phyloP scores from a whole-genome alignment of 1,140 invertebrate genomes.

The Drosophila ironensis region DNA sequence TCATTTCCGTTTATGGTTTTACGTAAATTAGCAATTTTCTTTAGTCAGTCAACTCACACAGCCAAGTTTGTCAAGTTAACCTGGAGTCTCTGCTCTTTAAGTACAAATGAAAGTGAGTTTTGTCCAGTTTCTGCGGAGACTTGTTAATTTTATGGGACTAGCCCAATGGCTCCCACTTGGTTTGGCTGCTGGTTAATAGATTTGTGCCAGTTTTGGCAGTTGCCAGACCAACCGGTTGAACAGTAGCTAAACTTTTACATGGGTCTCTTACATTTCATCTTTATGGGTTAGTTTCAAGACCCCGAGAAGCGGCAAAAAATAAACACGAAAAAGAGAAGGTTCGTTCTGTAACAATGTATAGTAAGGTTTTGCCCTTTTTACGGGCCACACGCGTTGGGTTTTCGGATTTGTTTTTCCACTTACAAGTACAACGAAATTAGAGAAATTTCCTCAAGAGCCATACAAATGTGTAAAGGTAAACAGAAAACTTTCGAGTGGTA shows the following conservation, averaged over 20 bases:
- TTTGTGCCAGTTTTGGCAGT: conserved; percentile 26
- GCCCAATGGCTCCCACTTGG: neutral
- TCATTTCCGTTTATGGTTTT: neutral
- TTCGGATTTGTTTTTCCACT: conserved; percentile 18
- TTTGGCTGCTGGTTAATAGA: conserved; percentile 20
- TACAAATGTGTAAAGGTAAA: conserved; percentile 33
- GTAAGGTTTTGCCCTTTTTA: conserved; percentile 12
- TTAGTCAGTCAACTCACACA: neutral
- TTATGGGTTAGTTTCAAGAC: conserved; percentile 18
- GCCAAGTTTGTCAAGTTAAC: neutral
- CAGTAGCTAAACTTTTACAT: conserved; percentile 39
- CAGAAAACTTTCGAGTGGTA: conserved; percentile 24
- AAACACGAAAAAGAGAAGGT: conserved; percentile 20
- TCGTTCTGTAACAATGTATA: conserved; percentile 15
- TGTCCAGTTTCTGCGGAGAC: conserved; percentile 1
- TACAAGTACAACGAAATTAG: conserved; percentile 32
- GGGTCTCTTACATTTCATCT: conserved; percentile 12
- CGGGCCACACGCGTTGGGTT: conserved; percentile 25
- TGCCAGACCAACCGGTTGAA: conserved; percentile 30
- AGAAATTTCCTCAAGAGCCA: conserved; percentile 35
- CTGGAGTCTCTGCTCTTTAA: neutral
- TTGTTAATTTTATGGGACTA: neutral
- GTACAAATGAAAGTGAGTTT: neutral
- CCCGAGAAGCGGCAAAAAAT: neutral
- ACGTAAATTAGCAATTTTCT: neutral